A percentile compares a stretch with the other conserved stretches of the same genome.
phyloP scores from a whole-genome alignment of 2,113 vertebrate genomes.

The Polypterus senegalus region DNA sequence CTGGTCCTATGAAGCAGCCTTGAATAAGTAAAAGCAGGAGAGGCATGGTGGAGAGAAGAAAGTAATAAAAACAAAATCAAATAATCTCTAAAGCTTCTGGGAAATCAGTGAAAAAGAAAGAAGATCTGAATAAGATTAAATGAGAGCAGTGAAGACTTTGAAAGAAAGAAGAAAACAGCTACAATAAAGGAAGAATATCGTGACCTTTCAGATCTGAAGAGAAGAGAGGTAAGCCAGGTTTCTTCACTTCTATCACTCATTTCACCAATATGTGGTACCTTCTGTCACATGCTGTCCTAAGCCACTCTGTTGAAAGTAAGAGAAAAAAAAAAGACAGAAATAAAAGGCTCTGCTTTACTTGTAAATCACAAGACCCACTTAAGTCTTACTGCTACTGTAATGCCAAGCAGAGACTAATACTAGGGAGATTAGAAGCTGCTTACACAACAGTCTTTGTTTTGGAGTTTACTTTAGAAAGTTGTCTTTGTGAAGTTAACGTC shows the following conservation, averaged over 20 bases:
- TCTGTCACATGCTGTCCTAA: conserved; percentile 33
- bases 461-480: too few relatives aligned
- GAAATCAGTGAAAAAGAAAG: too few relatives aligned
- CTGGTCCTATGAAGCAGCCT: background rate
- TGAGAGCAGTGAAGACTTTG: too few relatives aligned
- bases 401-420: conserved; percentile 24
- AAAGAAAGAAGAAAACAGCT: too few relatives aligned
- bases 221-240: conserved; percentile 39
- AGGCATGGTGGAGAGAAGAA: too few relatives aligned
- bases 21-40: conserved; percentile 9
- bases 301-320: conserved; percentile 20
- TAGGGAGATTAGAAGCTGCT: conserved; percentile 31
- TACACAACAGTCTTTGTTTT: too few relatives aligned
- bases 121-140: too few relatives aligned
- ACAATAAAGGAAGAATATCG: too few relatives aligned
- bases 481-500: too few relatives aligned
- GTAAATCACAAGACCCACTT: conserved; percentile 50
- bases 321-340: conserved; percentile 20
- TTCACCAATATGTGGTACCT: conserved; percentile 29
- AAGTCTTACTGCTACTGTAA: conserved; percentile 33
- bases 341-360: conserved; percentile 37
- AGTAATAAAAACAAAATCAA: too few relatives aligned
- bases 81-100: too few relatives aligned
- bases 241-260: conserved; percentile 21
- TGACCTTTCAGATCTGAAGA: background rate